Conservation (phyloP, 2,113 vertebrate genomes). For the Daphoenositta chrysoptera region DNA sequence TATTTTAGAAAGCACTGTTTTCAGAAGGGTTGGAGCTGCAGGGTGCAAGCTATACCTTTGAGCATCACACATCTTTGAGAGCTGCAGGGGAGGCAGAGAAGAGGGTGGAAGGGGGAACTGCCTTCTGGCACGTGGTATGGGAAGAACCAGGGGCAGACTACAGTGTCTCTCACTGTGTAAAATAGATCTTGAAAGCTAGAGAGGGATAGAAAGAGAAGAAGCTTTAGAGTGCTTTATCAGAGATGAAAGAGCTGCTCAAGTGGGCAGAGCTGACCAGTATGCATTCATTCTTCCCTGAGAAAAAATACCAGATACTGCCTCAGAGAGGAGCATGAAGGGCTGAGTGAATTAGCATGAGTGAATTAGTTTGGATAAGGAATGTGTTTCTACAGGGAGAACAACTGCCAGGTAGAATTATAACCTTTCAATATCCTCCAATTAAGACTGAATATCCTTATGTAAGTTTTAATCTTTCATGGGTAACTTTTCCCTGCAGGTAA, state of each 20-base stretch:
- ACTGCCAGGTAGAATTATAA: background rate
- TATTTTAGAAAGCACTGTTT: background rate
- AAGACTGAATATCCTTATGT: background rate
- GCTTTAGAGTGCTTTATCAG: background rate
- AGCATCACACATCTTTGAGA: background rate
- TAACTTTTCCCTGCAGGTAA: background rate
- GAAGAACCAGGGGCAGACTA: background rate
- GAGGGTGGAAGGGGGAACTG: background rate
- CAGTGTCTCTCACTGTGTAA: background rate
- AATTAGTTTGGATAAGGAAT: background rate
- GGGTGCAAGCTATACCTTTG: background rate
- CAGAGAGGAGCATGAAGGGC: background rate
- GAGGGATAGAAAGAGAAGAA: background rate
- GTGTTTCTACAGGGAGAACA: accelerated
- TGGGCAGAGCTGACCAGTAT: background rate
- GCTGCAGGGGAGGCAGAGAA: background rate
- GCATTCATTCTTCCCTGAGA: background rate
- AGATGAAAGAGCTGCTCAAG: background rate
- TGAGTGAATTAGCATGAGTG: no score
- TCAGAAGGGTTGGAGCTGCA: background rate
- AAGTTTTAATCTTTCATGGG: background rate
- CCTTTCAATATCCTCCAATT: background rate
- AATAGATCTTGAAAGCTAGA: background rate
- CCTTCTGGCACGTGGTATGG: background rate
- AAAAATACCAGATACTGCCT: background rate